Evolutionary conservation across 2,113 vertebrate species (phyloP), one percentile per base, ranked within the genome.

Genomic region (Ardeotis arabs): DNA sequence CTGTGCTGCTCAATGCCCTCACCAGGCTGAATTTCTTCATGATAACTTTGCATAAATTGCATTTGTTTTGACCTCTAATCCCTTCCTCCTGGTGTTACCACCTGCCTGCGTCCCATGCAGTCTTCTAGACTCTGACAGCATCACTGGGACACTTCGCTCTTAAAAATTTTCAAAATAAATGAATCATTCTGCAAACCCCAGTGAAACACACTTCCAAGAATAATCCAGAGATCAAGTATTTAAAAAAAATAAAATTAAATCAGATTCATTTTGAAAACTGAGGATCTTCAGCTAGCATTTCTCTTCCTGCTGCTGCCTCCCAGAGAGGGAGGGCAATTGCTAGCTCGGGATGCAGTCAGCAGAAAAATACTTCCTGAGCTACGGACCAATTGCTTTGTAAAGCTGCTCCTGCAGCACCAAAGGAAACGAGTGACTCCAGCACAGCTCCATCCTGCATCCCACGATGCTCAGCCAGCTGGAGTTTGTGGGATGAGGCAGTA

Each of bases 301-400:
- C 6, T 81, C 20, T 89, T 96, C 80, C 56, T 90, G 52, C 27
- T 31, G 84, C 77, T 0, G 3, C 17, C 24, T 88, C 49, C 56
- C 47, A 39, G 64, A 93, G 59, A 7, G 24, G 63, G 45, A 92
- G 55, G 63, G 58, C 45, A 86, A 60, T 60, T 12, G 3, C 58
- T 89, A 49, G 76, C 53, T 60, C 63, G 31, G 29, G 35, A 94
- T 90, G 66, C 2, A 2, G 49, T 90, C 76, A 95, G 76, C 73
- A 81, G 58, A 73, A 81, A 94, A 92, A n/a, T 45, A 95, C 81
- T 92, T 96, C 90, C 86, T 84, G 69, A 84, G 56, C 83, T 82
- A 44, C 1, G 11, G 89, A 59, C 31, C 0, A 2, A 78, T 14
- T 64, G 28, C 62, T 95, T 87, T 87, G 70, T 79, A 28, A 89